These are phyloP conservation scores for Tanytarsus gracilentus DNA, from an alignment of 2,888 invertebrate genomes.

Conservation along the genomic window DNA sequence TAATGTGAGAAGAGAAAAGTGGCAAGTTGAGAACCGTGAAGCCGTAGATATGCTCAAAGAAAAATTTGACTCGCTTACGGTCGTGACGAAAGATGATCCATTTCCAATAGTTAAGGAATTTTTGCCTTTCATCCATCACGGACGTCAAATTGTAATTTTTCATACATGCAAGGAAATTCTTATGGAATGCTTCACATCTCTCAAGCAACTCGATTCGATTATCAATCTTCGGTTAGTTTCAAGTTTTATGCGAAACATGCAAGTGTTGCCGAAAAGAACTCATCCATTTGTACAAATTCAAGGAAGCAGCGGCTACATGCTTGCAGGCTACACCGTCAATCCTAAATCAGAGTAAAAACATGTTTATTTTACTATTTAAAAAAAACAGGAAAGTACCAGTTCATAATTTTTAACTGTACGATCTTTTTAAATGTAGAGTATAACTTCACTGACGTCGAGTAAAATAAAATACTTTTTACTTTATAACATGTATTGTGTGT, in stretches of 20 bases:
- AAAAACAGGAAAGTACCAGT: no score
- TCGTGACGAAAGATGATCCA: constrained; percentile 81
- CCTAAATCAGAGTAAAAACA: constrained; percentile 30
- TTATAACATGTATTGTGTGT: no score
- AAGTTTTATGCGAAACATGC: constrained; percentile 84
- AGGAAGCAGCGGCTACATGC: constrained; percentile 77
- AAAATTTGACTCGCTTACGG: constrained; percentile 65
- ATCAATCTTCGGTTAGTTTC: constrained; percentile 70
- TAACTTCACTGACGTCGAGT: no score
- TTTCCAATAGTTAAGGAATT: constrained; percentile 65
- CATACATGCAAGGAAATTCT: constrained; percentile 73
- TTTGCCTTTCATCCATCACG: constrained; percentile 65
- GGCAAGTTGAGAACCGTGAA: constrained; percentile 59
- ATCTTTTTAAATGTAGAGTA: no score
- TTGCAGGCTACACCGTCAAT: constrained; percentile 54
- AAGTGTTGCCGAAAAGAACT: constrained; percentile 81
- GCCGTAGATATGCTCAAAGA: constrained; percentile 53
- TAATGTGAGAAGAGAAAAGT: constrained; percentile 43
- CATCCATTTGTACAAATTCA: constrained; percentile 92
- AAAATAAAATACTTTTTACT: no score
- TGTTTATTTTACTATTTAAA: not conserved
- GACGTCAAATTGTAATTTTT: constrained; percentile 79
- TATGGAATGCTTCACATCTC: constrained; percentile 67
- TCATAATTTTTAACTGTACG: no score
- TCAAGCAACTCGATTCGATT: constrained; percentile 63